A percentile compares a stretch with the other conserved stretches of the same genome.
phyloP scores from a whole-genome alignment of 2,797 vertebrate genomes.

The Macropus fuliginosus region DNA sequence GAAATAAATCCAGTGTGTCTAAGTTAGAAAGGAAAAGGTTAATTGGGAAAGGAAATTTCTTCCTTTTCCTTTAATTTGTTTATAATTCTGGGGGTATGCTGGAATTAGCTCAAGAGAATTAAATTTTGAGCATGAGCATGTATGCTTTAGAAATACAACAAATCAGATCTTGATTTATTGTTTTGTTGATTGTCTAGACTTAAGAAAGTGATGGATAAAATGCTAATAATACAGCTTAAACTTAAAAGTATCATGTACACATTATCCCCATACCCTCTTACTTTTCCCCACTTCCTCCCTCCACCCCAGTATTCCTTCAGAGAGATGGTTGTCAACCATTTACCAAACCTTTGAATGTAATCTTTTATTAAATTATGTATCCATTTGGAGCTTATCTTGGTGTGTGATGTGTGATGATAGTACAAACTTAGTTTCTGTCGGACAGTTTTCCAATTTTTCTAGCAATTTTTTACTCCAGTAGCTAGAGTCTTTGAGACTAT shows the following conservation, averaged over 20 bases:
- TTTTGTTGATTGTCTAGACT: background rate
- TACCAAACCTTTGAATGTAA: background rate
- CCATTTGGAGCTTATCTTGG: background rate
- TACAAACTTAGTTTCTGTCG: background rate
- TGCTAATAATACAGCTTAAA: background rate
- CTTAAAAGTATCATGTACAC: background rate
- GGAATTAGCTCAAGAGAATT: background rate
- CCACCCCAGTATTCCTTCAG: background rate
- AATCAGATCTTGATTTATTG: background rate
- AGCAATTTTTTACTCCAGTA: background rate
- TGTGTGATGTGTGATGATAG: background rate
- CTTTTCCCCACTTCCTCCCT: too few species aligned
- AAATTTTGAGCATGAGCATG: background rate
- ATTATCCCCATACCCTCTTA: background rate
- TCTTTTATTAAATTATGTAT: background rate
- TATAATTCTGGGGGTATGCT: background rate
- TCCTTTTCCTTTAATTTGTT: background rate
- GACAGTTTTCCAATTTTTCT: background rate
- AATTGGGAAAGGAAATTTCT: background rate
- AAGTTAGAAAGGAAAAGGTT: background rate
- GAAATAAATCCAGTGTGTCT: background rate
- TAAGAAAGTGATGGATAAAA: background rate
- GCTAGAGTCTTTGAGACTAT: background rate
- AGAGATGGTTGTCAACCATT: background rate
- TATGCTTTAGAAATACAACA: background rate